Conservation (phyloP, 2,888 invertebrate genomes). For the Halocaridina rubra region DNA sequence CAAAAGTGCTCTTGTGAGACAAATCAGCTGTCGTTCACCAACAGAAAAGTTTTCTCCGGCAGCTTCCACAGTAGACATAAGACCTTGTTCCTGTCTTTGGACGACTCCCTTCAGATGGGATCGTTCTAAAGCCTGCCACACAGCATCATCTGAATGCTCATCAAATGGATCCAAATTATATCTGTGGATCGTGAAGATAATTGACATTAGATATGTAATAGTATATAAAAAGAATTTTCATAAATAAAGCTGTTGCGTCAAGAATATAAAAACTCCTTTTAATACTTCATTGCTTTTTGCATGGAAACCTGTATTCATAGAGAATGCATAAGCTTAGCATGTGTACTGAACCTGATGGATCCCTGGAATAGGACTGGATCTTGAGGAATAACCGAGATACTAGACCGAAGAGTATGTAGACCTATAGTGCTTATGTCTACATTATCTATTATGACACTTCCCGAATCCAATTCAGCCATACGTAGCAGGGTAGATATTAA, state of each 20-base stretch:
- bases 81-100: conserved; percentile 31
- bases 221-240: too few species aligned
- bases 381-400: conserved; percentile 67
- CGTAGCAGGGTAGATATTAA: conserved; percentile 66
- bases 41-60: conserved; percentile 68
- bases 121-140: conserved; percentile 71
- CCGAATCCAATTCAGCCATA: conserved; percentile 65
- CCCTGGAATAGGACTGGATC: conserved; percentile 68
- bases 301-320: too few species aligned
- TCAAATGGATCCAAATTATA: conserved; percentile 71
- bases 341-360: conserved; percentile 66
- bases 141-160: conserved; percentile 67
- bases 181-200: conserved; percentile 66
- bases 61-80: conserved; percentile 52
- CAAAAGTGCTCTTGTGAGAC: conserved; percentile 75
- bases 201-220: not conserved
- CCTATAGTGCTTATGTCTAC: conserved; percentile 65
- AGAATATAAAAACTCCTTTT: too few species aligned
- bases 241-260: too few species aligned
- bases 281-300: too few species aligned
- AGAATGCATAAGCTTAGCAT: too few species aligned
- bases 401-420: conserved; percentile 65
- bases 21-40: conserved; percentile 76
- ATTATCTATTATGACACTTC: conserved; percentile 66
- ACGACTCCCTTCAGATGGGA: conserved; percentile 69